Evolutionary conservation across 2,797 vertebrate genomes (phyloP).

Genomic region (Pseudochaenichthys georgianus): DNA sequence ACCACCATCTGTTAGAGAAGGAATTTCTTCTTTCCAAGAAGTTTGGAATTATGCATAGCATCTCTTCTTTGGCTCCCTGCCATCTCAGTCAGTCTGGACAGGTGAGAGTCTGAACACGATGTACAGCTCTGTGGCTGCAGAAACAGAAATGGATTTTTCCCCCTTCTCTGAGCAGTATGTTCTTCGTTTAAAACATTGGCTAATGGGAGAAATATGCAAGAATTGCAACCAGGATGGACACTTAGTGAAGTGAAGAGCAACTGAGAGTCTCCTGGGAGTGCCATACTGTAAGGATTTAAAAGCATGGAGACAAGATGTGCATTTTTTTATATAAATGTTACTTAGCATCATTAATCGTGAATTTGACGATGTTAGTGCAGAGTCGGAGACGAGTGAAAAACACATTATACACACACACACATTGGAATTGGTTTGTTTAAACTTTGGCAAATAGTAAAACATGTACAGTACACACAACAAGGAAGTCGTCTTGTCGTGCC

Average conservation of each 20-base stretch:
- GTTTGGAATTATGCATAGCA: not conserved
- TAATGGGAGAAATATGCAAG: conserved; percentile 5
- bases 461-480: not conserved
- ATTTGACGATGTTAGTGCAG: not conserved
- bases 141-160: not conserved
- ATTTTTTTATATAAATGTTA: conserved; percentile 13
- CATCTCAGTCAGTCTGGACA: conserved; percentile 15
- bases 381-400: not conserved
- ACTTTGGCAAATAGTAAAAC: not conserved
- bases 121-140: conserved; percentile 1
- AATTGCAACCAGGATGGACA: not conserved
- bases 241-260: not conserved
- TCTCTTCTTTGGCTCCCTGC: not conserved
- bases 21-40: not conserved
- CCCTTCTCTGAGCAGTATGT: conserved; percentile 12
- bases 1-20: not conserved
- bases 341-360: conserved; percentile 11
- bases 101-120: conserved; percentile 9
- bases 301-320: not conserved
- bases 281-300: conserved; percentile 1
- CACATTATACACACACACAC: not conserved
- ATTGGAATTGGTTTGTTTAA: not conserved
- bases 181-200: conserved; percentile 1
- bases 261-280: not conserved
- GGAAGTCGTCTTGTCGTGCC: not conserved